Evolutionary conservation across 2,797 vertebrate genomes (phyloP), one percentile per base, ranked within the genome.

Genomic region (Melanotaenia parkinsoni): DNA sequence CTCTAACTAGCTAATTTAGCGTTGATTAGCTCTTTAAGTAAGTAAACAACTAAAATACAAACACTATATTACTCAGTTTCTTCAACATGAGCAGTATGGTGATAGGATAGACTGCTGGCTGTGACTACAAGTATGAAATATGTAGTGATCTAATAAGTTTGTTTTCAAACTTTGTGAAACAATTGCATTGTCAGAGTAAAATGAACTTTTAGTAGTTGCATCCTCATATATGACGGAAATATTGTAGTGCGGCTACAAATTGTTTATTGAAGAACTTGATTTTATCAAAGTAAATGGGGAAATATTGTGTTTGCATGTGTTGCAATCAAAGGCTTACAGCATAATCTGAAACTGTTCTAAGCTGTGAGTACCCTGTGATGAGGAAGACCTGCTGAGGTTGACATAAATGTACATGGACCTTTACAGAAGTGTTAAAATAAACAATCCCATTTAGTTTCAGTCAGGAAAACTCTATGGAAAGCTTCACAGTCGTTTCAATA

Each of bases 401-500:
- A n/a, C 45, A n/a, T 20, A 18, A 45, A 20, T 20, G 18, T n/a
- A n/a, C 9, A 51, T 51, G n/a, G n/a, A 22, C 20, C 11, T 4
- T 54, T 13, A 14, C 51, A 54, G 51, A 26, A 53, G 50, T 53
- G 22, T 26, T 12, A 26, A 26, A 24, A 24, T 26, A 24, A 24
- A 54, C 7, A 54, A 10, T 54, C 24, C 24, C 5, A 5, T 53
- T 11, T 12, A 53, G 24, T 26, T 26, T 26, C 10, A 53, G 51
- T 13, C 24, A 38, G 1, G 24, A 61, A 10, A 64, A 26, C 14
- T 28, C 3, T 47, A 43, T 8, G 7, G 38, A 59, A 51, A 59
- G 32, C 22, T 38, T 67, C 30, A 40, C 38, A 53, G 65, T 68
- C 60, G 24, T 58, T 70, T 58, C 7, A 33, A 20, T 59, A 37